Base-by-base conservation (phyloP, 2,888 invertebrate species). In the Lacanobia wlatinum region DNA sequence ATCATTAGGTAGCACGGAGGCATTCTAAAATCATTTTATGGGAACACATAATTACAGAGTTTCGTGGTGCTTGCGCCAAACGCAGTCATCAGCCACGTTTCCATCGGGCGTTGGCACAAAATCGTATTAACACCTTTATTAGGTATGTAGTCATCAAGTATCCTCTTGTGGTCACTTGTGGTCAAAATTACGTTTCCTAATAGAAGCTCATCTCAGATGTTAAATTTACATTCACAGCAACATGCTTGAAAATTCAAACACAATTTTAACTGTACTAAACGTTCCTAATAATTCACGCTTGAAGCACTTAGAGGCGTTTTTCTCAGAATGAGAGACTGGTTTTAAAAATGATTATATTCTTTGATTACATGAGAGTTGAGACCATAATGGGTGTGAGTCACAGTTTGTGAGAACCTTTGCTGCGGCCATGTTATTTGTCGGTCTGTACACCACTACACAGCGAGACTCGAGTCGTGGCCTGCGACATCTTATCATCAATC, bases 31-130 rank as follows among this genome's bases (percentile, higher is more conserved):
- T 83, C 80, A 91, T 90, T 90, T 90, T 91, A 92, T 92, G 92
- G 92, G 91, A 91, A 90, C 87, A 89, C 86, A 87, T 90, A 79
- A 83, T 84, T 89, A 90, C 88, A 81, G 82, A 81, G 82, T 83
- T 88, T 83, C 81, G 87, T 88, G 83, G 84, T 82, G 84, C 75
- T 55, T 84, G 82, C 90, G 86, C 88, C 90, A 90, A 92, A 93
- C 92, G 83, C 87, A n/a, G n/a, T n/a, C n/a, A 83, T 78, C 70
- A 80, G 91, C 93, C 94, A 94, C 92, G 94, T 89, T 90, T 91
- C 77, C 78, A 67, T 80, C 76, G 84, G 80, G 87, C 84, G 75
- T 80, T 79, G 78, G 78, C 86, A 86, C 83, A 91, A 92, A 91
- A 92, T 92, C 89, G 89, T 85, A 90, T 90, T 92, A 88, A 89